A percentile compares a stretch with the other conserved stretches of the same genome.
These are phyloP conservation scores for Sylvicola cinctus DNA, from an alignment of 2,888 invertebrate species.

Conservation along the genomic window DNA sequence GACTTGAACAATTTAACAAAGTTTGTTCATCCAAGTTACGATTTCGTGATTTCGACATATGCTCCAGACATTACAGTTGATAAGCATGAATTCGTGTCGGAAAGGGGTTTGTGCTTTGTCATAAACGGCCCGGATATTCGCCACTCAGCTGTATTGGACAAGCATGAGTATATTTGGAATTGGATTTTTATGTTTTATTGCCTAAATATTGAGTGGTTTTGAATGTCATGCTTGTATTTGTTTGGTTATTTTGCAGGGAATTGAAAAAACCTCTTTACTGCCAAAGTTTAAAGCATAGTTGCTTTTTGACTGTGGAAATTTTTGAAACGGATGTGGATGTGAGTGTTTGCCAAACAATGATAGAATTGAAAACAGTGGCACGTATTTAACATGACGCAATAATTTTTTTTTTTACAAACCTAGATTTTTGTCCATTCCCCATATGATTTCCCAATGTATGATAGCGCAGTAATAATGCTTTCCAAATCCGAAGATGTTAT, in stretches of 20 bases:
- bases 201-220: not conserved
- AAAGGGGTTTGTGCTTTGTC: not conserved
- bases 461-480: not conserved
- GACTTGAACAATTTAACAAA: constrained; percentile 1
- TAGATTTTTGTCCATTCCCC: not conserved
- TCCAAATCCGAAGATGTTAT: too few relatives aligned
- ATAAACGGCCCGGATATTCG: not conserved
- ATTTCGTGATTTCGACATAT: not conserved
- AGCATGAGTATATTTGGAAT: not conserved
- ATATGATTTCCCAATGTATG: constrained; percentile 2
- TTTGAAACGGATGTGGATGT: not conserved
- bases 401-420: not conserved
- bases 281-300: not conserved
- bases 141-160: not conserved
- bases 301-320: not conserved
- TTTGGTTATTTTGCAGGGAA: too few relatives aligned
- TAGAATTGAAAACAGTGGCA: too few relatives aligned
- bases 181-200: not conserved
- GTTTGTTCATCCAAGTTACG: not conserved
- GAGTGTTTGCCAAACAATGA: not conserved
- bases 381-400: not conserved
- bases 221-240: too few relatives aligned
- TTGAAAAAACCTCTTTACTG: too few relatives aligned
- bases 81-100: not conserved
- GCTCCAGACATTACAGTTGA: not conserved